phyloP scores from a whole-genome alignment of 2,113 vertebrate genomes.

The Brachirus orientalis region DNA sequence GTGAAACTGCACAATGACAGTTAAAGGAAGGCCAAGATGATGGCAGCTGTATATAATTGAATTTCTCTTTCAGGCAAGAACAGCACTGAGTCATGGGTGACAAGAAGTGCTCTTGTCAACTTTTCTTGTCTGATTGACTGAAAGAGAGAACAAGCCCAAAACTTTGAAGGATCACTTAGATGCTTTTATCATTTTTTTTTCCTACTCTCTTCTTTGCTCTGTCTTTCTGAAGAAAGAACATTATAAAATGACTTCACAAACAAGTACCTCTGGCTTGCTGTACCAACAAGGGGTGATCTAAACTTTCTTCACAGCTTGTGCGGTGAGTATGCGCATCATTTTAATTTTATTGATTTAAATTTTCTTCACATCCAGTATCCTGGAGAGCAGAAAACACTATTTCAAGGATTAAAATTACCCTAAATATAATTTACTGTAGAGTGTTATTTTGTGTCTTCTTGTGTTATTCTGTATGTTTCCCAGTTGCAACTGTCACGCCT shows the following conservation, averaged over 20 bases:
- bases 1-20: constrained; percentile 66
- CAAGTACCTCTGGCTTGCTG: not conserved
- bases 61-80: constrained; percentile 63
- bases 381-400: not conserved
- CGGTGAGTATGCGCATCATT: not conserved
- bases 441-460: not conserved
- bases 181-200: constrained; percentile 4
- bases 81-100: constrained; percentile 21
- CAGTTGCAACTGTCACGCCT: constrained; percentile 28
- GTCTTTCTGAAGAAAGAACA: not conserved
- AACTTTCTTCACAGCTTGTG: not conserved
- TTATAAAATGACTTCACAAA: not conserved
- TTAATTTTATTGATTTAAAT: not conserved
- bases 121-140: constrained; percentile 42
- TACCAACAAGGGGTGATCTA: not conserved
- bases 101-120: constrained; percentile 39
- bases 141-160: constrained; percentile 26
- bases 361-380: not conserved
- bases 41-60: constrained; percentile 61
- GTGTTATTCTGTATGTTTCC: constrained; percentile 9
- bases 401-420: not conserved
- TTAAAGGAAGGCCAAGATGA: constrained; percentile 68
- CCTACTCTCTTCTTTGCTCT: not conserved
- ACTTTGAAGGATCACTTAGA: constrained; percentile 20
- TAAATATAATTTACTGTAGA: not conserved